phyloP scores from a whole-genome alignment of 2,113 vertebrate genomes.

The Cyphomyrus discorhynchus region DNA sequence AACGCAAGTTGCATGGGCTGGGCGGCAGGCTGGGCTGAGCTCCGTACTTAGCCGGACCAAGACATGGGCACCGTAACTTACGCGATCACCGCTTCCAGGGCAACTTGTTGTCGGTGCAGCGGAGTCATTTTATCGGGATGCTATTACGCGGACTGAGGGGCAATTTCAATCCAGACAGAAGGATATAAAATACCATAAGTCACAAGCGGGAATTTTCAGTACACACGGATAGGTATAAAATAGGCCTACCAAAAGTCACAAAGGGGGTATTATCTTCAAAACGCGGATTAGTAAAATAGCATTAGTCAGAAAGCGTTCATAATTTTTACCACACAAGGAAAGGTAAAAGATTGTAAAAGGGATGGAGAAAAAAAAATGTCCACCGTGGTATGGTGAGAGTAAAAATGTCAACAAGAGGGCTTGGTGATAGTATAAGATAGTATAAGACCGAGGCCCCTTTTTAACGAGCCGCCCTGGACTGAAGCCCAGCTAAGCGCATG shows the following conservation, averaged over 20 bases:
- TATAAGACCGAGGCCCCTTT: not conserved
- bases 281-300: not conserved
- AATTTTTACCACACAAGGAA: not conserved
- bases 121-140: not conserved
- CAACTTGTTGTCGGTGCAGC: not conserved
- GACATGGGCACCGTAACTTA: not conserved
- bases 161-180: not conserved
- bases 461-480: not conserved
- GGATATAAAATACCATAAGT: not conserved
- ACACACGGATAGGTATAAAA: not conserved
- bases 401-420: not conserved
- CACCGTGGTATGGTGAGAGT: not conserved
- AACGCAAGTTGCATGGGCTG: not conserved
- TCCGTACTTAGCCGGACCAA: not conserved
- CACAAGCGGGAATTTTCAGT: not conserved
- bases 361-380: not conserved
- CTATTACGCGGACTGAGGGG: not conserved
- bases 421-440: not conserved
- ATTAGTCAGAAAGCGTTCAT: not conserved
- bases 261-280: not conserved
- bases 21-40: not conserved
- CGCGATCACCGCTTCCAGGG: not conserved
- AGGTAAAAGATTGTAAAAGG: not conserved
- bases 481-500: not conserved
- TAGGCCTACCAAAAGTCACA: not conserved